Evolutionary conservation across 2,113 vertebrate genomes (phyloP).

Genomic region (human (Homo sapiens)): DNA sequence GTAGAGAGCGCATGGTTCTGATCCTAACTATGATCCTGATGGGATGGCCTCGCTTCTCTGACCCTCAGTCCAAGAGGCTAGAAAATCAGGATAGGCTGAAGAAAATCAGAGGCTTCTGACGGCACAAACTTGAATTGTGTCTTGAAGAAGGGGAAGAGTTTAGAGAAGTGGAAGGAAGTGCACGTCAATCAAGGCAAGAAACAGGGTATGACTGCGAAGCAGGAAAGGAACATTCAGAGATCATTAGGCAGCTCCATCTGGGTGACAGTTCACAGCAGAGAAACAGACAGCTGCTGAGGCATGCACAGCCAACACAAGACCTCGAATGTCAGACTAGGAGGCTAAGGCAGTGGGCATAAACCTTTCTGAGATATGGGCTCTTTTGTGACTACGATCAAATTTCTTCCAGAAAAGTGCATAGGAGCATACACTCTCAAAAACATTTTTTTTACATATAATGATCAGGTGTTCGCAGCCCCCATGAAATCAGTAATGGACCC

Average conservation of each 20-base stretch:
- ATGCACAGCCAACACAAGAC: not conserved
- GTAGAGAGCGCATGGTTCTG: not conserved
- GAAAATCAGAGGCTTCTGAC: not conserved
- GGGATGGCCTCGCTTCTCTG: not conserved
- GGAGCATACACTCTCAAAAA: not conserved
- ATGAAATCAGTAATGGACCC: not conserved
- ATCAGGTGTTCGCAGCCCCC: not conserved
- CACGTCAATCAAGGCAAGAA: not conserved
- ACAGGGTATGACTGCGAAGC: not conserved
- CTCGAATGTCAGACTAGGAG: not conserved
- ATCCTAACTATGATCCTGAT: not conserved
- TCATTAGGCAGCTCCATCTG: not conserved
- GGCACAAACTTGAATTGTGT: not conserved
- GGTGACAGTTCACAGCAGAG: not conserved
- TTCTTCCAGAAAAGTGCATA: conserved; percentile 8
- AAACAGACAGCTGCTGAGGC: not conserved
- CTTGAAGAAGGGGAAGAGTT: not conserved
- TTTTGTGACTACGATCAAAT: not conserved
- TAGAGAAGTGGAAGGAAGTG: not conserved
- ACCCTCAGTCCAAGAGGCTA: not conserved
- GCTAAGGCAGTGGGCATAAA: not conserved
- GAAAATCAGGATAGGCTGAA: not conserved
- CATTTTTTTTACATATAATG: not conserved
- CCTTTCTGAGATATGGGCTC: not conserved
- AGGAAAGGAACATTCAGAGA: not conserved